These are phyloP conservation scores for Dicycla oo DNA, from an alignment of 2,888 invertebrate genomes.

Conservation along the genomic window DNA sequence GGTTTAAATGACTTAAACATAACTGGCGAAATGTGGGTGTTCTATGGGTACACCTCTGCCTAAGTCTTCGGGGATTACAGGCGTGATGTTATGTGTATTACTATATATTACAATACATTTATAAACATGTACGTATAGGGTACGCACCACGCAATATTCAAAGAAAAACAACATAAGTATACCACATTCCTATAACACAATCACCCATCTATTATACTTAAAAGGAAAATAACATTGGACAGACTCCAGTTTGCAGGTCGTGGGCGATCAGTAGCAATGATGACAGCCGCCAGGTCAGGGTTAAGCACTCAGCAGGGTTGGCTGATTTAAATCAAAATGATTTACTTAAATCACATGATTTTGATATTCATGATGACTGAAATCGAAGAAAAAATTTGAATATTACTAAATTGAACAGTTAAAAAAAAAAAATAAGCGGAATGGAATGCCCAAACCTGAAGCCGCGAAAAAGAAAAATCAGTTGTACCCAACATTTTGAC, in stretches of 20 bases:
- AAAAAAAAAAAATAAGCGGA: too few species aligned
- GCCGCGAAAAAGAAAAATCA: too few species aligned
- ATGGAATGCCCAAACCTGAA: too few species aligned
- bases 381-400: too few species aligned
- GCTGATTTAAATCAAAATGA: background rate
- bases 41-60: background rate
- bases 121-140: too few species aligned
- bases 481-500: too few species aligned
- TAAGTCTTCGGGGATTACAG: background rate
- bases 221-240: conserved; percentile 58
- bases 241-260: conserved; percentile 50
- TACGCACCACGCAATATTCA: conserved; percentile 32
- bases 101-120: too few species aligned
- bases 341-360: background rate
- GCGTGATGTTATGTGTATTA: background rate
- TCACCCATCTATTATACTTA: conserved; percentile 44
- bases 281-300: conserved; percentile 71
- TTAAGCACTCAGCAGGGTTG: conserved; percentile 55
- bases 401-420: background rate
- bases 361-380: too few species aligned
- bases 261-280: conserved; percentile 68
- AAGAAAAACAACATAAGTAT: conserved; percentile 37
- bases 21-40: background rate
- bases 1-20: background rate
- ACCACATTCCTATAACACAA: conserved; percentile 50